phyloP scores from a whole-genome alignment of 2,888 invertebrate genomes.

The Corbicula japonica region DNA sequence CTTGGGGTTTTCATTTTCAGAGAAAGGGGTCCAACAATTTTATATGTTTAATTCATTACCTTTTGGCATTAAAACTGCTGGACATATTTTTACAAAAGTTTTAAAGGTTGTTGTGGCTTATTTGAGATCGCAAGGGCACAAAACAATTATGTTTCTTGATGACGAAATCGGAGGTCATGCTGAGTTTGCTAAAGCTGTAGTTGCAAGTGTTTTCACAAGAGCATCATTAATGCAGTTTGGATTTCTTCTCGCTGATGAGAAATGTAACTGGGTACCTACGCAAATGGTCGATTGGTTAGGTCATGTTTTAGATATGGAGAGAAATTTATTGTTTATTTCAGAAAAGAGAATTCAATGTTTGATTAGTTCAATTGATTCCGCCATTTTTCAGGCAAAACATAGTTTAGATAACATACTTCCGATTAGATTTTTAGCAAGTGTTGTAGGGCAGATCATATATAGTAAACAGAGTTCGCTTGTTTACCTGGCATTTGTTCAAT shows the following conservation, averaged over 20 bases:
- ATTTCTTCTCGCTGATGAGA: slow-evolving; percentile 22
- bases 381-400: slow-evolving; percentile 1
- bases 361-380: background rate
- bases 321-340: slow-evolving; percentile 14
- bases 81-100: slow-evolving; percentile 21
- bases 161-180: slow-evolving; percentile 2
- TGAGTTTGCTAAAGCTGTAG: background rate
- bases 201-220: background rate
- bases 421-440: slow-evolving; percentile 2
- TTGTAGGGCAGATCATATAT: background rate
- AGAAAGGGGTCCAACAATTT: background rate
- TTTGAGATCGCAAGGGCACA: background rate
- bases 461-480: background rate
- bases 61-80: slow-evolving; percentile 22
- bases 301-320: slow-evolving; percentile 11
- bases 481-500: slow-evolving; percentile 6
- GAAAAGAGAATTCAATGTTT: background rate
- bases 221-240: background rate
- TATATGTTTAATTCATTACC: slow-evolving; percentile 28
- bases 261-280: slow-evolving; percentile 11
- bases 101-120: slow-evolving; percentile 11
- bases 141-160: slow-evolving; percentile 15
- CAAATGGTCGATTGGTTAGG: slow-evolving; percentile 17
- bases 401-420: background rate
- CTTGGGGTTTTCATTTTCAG: slow-evolving; percentile 33